phyloP scores from a whole-genome alignment of 2,888 invertebrate species.

The Lithophane ornitopus region DNA sequence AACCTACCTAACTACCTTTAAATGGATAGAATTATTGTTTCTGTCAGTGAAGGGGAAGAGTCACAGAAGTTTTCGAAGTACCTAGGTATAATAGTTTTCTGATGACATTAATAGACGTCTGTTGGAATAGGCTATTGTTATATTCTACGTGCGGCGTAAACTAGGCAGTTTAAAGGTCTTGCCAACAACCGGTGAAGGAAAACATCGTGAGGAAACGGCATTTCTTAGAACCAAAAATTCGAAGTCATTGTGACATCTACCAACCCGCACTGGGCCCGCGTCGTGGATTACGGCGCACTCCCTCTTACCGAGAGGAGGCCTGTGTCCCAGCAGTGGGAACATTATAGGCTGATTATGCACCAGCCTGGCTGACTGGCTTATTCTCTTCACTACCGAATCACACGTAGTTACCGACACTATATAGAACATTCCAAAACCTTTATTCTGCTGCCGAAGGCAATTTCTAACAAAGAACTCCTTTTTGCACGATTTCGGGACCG shows the following conservation, averaged over 20 bases:
- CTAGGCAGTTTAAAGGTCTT: neutral
- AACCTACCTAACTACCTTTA: neutral
- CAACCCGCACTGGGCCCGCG: too few species aligned
- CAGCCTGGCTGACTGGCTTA: constrained; percentile 1
- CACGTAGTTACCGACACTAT: neutral
- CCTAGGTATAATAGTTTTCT: neutral
- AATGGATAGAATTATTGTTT: neutral
- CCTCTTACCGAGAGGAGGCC: too few species aligned
- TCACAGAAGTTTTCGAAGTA: neutral
- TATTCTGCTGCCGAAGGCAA: constrained; percentile 17
- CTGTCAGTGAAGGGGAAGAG: neutral
- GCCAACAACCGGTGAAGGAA: neutral
- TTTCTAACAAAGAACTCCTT: constrained; percentile 17
- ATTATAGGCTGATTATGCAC: too few species aligned
- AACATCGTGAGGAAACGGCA: too few species aligned
- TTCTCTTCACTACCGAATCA: neutral
- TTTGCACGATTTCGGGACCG: constrained; percentile 22
- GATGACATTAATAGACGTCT: neutral
- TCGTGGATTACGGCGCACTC: too few species aligned
- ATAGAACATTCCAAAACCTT: constrained; percentile 24
- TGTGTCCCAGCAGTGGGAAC: too few species aligned
- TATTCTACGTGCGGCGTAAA: constrained; percentile 1
- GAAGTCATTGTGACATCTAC: too few species aligned
- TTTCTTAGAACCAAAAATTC: too few species aligned
- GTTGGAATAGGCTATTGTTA: neutral